phyloP scores from a whole-genome alignment of 1,140 invertebrate species.

The Micrasema longulum region DNA sequence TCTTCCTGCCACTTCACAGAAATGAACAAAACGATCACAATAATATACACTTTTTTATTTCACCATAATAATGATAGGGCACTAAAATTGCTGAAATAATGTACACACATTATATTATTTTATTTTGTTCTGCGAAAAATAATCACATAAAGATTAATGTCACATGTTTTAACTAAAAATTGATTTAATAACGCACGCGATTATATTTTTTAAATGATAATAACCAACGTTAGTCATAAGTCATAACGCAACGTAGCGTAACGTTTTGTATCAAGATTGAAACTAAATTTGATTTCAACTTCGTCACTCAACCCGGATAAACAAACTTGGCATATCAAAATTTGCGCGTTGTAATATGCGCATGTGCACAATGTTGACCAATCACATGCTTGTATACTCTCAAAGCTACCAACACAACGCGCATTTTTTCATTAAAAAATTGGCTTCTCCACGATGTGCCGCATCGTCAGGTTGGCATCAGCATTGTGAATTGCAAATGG shows the following conservation, averaged over 20 bases:
- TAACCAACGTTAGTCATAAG: too few relatives aligned
- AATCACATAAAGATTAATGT: too few relatives aligned
- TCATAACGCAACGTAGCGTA: background rate
- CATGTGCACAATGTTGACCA: constrained; percentile 21
- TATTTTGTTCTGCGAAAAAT: too few relatives aligned
- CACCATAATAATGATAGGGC: too few relatives aligned
- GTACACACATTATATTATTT: too few relatives aligned
- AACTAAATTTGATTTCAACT: constrained; percentile 13
- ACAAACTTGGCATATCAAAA: constrained; percentile 32
- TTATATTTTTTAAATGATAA: background rate
- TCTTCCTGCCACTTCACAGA: too few relatives aligned
- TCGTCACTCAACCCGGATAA: too few relatives aligned
- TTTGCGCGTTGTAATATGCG: constrained; percentile 29
- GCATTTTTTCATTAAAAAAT: constrained; percentile 30
- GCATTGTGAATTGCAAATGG: constrained; percentile 67
- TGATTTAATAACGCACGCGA: background rate
- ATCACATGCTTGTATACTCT: constrained; percentile 2
- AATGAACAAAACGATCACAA: too few relatives aligned
- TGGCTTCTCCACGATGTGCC: constrained; percentile 6
- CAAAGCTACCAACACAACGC: constrained; percentile 14
- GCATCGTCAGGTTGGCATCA: constrained; percentile 60
- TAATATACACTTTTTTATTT: too few relatives aligned
- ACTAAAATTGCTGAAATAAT: too few relatives aligned
- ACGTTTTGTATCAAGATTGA: background rate
- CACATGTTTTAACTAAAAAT: background rate